phyloP scores from a whole-genome alignment of 2,113 vertebrate species.

The Pungitius pungitius region DNA sequence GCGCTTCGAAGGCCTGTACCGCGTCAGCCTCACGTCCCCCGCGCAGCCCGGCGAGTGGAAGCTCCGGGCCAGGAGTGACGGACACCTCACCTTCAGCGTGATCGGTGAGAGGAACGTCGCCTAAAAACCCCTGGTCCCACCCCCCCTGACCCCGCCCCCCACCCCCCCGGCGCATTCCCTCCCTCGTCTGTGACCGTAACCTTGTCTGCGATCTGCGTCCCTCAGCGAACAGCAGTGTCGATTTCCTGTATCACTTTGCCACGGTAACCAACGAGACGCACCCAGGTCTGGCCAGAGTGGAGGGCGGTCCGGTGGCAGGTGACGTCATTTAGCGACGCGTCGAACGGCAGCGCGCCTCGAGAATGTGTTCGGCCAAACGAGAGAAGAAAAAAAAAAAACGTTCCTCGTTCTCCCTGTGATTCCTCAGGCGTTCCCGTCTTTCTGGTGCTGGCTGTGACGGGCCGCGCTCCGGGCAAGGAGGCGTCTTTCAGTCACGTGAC shows the following conservation, averaged over 20 bases:
- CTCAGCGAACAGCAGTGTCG: constrained; percentile 83
- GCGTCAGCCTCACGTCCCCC: constrained; percentile 77
- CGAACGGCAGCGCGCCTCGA: not conserved
- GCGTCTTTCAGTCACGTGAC: constrained; percentile 76
- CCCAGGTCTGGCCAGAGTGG: constrained; percentile 84
- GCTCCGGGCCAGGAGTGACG: constrained; percentile 69
- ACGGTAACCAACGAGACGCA: constrained; percentile 82
- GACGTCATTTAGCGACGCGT: not conserved
- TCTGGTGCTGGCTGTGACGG: constrained; percentile 77
- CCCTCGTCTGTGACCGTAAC: not conserved
- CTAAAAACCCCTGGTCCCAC: too few relatives aligned
- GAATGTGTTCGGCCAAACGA: not conserved
- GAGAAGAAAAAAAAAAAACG: not conserved
- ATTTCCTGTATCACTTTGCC: constrained; percentile 89
- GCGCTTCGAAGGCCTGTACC: constrained; percentile 79
- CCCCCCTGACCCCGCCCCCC: too few relatives aligned
- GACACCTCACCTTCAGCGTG: constrained; percentile 77
- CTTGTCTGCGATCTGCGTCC: not conserved
- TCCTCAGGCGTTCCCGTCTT: constrained; percentile 72
- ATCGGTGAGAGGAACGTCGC: constrained; percentile 77
- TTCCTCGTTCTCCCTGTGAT: not conserved
- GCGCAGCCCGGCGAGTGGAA: constrained; percentile 81
- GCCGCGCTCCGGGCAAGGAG: constrained; percentile 58
- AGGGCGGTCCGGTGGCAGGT: constrained; percentile 86
- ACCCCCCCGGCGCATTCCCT: not conserved